Base-by-base conservation (phyloP, 2,797 vertebrate species). In the Darevskia mixta region DNA sequence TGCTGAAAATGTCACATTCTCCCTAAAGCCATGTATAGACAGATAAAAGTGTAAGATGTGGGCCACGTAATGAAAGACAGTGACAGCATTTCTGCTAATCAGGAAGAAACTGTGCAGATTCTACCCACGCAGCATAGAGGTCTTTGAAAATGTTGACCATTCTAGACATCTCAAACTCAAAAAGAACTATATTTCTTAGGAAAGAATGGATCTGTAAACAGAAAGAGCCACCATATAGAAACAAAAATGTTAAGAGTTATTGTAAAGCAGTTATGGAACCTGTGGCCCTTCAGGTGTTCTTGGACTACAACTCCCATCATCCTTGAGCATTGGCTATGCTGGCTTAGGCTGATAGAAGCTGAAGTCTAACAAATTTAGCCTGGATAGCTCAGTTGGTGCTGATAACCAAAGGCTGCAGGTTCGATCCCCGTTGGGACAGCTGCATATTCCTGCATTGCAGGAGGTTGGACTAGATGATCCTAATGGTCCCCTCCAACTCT, bases 1-100 rank as follows among this genome's bases (percentile, higher is more conserved):
- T 91, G 66, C 89, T 87, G 88, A 90, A 94, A 94, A 94, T 85
- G 90, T 66, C 88, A 90, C 67, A 88, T 92, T 87, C 94, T 88
- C 84, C 92, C 94, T 90, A 88, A 90, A 85, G 88, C 79, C 89
- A 87, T 87, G 81, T 89, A 85, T 76, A 90, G 90, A 93, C 89
- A 92, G 93, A 89, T 90, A 94, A 9, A 71, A 82, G 89, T 72
- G 86, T 93, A 92, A 93, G 87, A 82, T 7, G 84, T 86, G 89
- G 92, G 41, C n/a, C 83, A 88, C 32, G 49, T 82, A 92, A 32
- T 82, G 93, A 88, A 93, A 92, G 77, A 92, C 86, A 83, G n/a
- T 69, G 94, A 95, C 81, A 67, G 86, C 17, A 92, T 94, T 79
- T 61, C 49, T 4, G 72, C 87, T 90, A 86, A 92, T 86, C 93